Conservation (phyloP, 2,113 vertebrate genomes). For the Calyptomena viridis region DNA sequence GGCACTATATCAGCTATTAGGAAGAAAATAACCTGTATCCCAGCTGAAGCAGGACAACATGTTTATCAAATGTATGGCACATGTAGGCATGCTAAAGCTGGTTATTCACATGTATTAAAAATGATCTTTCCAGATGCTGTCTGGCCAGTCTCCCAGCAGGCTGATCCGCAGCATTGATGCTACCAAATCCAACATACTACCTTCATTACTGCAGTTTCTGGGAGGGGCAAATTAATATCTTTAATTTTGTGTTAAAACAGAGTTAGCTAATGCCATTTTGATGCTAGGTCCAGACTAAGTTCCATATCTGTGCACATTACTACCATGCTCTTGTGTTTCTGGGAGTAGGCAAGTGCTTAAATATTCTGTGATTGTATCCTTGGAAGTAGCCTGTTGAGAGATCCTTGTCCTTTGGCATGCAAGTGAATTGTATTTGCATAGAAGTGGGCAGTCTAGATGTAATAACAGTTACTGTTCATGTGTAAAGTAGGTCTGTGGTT, state of each 20-base stretch:
- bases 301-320: not conserved
- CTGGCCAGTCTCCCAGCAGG: not conserved
- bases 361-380: not conserved
- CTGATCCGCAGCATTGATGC: not conserved
- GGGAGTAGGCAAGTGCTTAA: not conserved
- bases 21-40: not conserved
- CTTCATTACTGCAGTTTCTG: not conserved
- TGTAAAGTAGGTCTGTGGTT: not conserved
- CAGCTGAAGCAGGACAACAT: not conserved
- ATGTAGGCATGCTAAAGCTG: not conserved
- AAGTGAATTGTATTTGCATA: not conserved
- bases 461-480: not conserved
- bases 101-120: not conserved
- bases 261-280: not conserved
- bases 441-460: not conserved
- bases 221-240: not conserved
- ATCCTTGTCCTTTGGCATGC: not conserved
- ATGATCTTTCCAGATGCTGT: not conserved
- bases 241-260: not conserved
- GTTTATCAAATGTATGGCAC: not conserved
- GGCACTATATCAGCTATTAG: not conserved
- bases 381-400: not conserved
- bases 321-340: not conserved
- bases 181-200: not conserved
- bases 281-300: not conserved